Evolutionary conservation across 2,797 vertebrate species (phyloP).

Genomic region (Megaceryle alcyon): DNA sequence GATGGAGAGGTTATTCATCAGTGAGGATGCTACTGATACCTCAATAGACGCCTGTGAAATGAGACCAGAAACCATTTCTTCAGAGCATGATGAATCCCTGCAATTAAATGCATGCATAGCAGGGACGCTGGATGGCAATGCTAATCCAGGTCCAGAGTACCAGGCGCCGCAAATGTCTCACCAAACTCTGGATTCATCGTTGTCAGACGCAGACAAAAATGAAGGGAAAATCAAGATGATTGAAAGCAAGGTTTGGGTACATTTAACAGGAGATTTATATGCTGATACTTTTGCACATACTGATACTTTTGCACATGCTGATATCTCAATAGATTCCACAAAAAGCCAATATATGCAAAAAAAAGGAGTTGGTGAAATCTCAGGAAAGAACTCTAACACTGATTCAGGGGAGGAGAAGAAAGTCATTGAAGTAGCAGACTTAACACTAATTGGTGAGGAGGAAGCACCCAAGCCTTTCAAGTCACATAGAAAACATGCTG

Average conservation of each 20-base stretch:
- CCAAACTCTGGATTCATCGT: slow-evolving; percentile 35
- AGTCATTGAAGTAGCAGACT: slow-evolving; percentile 50
- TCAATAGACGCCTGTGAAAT: not conserved
- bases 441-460: slow-evolving; percentile 52
- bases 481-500: not conserved
- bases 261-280: slow-evolving; percentile 56
- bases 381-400: not conserved
- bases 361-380: slow-evolving; percentile 18
- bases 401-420: slow-evolving; percentile 36
- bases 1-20: slow-evolving; percentile 52
- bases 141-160: slow-evolving; percentile 64
- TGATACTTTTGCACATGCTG: not conserved
- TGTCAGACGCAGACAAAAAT: slow-evolving; percentile 29
- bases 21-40: not conserved
- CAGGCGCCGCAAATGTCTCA: not conserved
- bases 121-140: slow-evolving; percentile 71
- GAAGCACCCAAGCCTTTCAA: not conserved
- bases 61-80: slow-evolving; percentile 13
- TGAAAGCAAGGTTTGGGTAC: slow-evolving; percentile 46
- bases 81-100: slow-evolving; percentile 20
- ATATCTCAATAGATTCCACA: slow-evolving; percentile 23
- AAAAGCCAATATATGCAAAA: not conserved
- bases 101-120: slow-evolving; percentile 5
- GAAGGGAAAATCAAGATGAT: slow-evolving; percentile 36
- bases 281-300: not conserved